Conservation (phyloP, 2,113 vertebrate genomes). For the Cricetomys ansorgei region DNA sequence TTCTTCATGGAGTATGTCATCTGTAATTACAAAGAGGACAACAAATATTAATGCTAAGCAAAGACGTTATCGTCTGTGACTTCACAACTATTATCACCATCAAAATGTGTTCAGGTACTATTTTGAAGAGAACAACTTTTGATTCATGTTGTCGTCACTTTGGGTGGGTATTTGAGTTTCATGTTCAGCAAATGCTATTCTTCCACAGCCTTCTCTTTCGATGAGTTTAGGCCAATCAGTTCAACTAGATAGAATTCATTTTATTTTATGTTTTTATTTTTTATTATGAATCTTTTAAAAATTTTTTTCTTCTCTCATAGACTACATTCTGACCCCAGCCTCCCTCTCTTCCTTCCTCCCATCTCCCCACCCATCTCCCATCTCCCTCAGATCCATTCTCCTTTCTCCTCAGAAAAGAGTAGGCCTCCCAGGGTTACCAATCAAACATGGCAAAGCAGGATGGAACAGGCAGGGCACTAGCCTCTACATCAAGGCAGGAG, state of each 20-base stretch:
- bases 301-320: too few species aligned
- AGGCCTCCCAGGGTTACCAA: too few species aligned
- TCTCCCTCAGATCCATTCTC: too few species aligned
- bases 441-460: too few species aligned
- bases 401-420: too few species aligned
- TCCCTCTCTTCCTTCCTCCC: too few species aligned
- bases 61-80: not conserved
- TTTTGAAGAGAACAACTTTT: not conserved
- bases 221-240: not conserved
- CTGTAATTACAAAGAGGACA: not conserved
- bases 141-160: not conserved
- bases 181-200: not conserved
- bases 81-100: not conserved
- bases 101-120: not conserved
- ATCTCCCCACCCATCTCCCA: too few species aligned
- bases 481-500: too few species aligned
- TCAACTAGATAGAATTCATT: not conserved
- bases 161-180: not conserved
- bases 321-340: too few species aligned
- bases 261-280: too few species aligned
- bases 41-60: not conserved
- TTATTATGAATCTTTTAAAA: too few species aligned
- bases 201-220: not conserved
- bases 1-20: not conserved
- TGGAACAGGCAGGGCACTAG: too few species aligned